Base-by-base conservation (phyloP, 2,888 invertebrate genomes). In the Vesta saturnalis region DNA sequence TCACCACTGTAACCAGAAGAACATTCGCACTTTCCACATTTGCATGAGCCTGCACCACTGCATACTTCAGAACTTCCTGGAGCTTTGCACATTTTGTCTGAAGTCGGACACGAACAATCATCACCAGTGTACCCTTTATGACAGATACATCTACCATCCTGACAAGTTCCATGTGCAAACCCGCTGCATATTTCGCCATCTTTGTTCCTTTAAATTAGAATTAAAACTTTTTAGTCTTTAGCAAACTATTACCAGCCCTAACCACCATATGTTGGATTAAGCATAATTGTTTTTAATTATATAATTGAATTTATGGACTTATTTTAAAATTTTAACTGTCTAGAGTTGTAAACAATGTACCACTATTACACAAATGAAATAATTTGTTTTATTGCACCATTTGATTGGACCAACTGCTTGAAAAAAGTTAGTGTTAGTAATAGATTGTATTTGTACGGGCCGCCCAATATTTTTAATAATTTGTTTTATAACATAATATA, bases 81-180 rank as follows among this genome's bases (percentile, higher is more conserved):
- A 0, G 87, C 85, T 6, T 83, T 79, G 76, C 91, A 91, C 0
- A 85, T 81, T 56, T 86, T 85, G 0, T 77, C 82, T n/a, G 80
- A 81, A 3, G 79, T 80, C 4, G 86, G 81, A 73, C 91, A 91
- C 73, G 89, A 87, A 77, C 91, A 91, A 0, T 86, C 85, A 1
- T 82, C 81, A 1, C 89, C 89, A 22, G 84, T 83, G 87, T 88
- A 91, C 12, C 87, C 89, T 0, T 82, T 80, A 1, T 86, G 85
- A 83, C 90, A 96, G 0, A 86, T 85, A 82, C 95, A 95, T 71
- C 84, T 82, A 0, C 94, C 94, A 81, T 95, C 94, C 6, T 86
- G 85, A 82, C 95, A 96, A 39, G 86, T 86, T 1, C 95, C 94
- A 19, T 89, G 89, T 0, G 88, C 89, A 5, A 2, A 12, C 1